Evolutionary conservation across 2,888 invertebrate genomes (phyloP), one percentile per base, ranked within the genome.

Genomic region (Dolichopus griseipennis): DNA sequence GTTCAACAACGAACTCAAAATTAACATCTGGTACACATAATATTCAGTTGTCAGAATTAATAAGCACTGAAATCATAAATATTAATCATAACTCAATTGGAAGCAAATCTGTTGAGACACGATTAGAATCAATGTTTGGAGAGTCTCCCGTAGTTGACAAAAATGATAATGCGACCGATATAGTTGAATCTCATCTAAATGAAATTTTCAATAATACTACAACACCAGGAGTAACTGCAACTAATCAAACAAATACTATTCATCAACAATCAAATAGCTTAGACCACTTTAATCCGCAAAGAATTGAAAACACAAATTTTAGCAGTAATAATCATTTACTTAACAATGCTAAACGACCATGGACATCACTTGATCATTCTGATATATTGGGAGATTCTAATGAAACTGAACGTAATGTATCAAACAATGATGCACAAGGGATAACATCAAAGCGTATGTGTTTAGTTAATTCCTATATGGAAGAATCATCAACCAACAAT

Each of bases 81-180:
- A 63, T 63, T 63, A 70, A 67, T 67, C 64, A 68, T 10, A 69
- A 69, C 61, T 68, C 72, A 10, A 79, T 79, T 7, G 71, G 69
- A n/a, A 78, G 77, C 43, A 82, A 82, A 71, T 79, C 81, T 0
- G 81, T 82, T 66, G 82, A 82, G 70, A 81, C 77, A 8, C 76
- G 81, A 9, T 72, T 81, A 61, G 81, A 82, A 69, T 80, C 81
- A 12, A 81, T 82, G 79, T 82, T 82, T 65, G 81, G 80, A 0
- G 81, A 80, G 71, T 81, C 80, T 0, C 81, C 81, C 0, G 80
- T 81, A 67, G 72, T 78, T 67, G 74, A 75, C 34, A 75, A 75
- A 68, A 69, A 71, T 12, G 72, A 72, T 3, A 69, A 69, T 65
- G 72, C 73, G 0, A 73, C 76, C 34, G 81, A 81, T 69, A 77